A percentile compares a stretch with the other conserved stretches of the same genome.
phyloP scores from a whole-genome alignment of 64 coral and sea anemone species.

The Dendrophyllia cribrosa region DNA sequence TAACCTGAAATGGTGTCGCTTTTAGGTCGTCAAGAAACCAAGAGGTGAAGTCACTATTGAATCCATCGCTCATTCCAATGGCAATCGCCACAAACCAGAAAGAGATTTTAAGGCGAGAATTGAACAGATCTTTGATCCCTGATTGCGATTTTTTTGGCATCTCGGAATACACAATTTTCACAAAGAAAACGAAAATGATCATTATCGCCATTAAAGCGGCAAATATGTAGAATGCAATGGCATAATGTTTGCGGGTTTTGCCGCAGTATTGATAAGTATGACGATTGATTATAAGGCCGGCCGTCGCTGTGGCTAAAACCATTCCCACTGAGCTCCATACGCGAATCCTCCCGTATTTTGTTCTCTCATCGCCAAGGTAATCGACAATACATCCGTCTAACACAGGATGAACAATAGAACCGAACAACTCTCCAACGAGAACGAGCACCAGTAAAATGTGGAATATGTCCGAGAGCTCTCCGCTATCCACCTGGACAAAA shows the following conservation, averaged over 20 bases:
- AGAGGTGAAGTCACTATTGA: conserved; percentile 48
- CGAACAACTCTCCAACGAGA: conserved; percentile 26
- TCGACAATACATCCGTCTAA: conserved; percentile 38
- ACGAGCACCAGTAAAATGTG: conserved; percentile 36
- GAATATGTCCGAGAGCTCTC: neutral
- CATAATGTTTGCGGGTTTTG: conserved; percentile 3
- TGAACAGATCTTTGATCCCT: neutral
- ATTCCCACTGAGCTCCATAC: conserved; percentile 45
- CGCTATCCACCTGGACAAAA: neutral
- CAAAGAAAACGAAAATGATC: neutral
- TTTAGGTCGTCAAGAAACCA: conserved; percentile 65
- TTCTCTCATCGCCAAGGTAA: conserved; percentile 47
- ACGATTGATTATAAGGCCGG: conserved; percentile 39
- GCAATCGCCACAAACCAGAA: conserved; percentile 43
- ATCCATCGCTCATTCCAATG: conserved; percentile 53
- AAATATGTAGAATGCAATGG: conserved; percentile 33
- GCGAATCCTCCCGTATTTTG: conserved; percentile 39
- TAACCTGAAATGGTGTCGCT: conserved; percentile 15
- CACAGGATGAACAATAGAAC: conserved; percentile 10
- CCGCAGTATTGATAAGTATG: conserved; percentile 12
- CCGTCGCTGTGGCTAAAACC: neutral
- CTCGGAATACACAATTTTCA: conserved; percentile 33
- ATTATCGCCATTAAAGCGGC: conserved; percentile 7
- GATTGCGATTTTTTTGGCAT: neutral
- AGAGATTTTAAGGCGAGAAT: conserved; percentile 32